These are phyloP conservation scores for Adineta ricciae DNA, from an alignment of 2,888 invertebrate species.

Conservation along the genomic window DNA sequence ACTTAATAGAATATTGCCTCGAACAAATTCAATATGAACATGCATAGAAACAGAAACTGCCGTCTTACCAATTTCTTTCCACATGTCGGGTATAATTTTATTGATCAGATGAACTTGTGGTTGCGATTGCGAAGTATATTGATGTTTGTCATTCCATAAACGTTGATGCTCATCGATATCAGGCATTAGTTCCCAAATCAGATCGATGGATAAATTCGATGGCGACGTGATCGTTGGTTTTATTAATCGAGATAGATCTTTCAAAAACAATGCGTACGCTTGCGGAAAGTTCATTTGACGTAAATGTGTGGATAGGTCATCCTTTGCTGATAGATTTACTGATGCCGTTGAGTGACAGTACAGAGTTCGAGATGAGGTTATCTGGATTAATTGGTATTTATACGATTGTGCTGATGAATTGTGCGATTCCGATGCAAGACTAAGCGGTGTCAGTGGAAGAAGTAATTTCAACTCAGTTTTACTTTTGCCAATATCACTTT, in stretches of 20 bases:
- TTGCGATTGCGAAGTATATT: background rate
- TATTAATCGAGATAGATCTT: conserved; percentile 32
- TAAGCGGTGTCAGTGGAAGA: conserved; percentile 20
- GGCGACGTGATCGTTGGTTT: background rate
- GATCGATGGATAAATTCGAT: conserved; percentile 2
- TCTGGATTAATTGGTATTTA: conserved; percentile 21
- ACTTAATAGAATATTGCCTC: no score
- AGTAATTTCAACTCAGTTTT: conserved; percentile 24
- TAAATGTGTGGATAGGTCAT: conserved; percentile 14
- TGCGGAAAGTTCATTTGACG: conserved; percentile 27
- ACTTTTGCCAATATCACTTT: background rate
- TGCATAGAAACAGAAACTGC: no score
- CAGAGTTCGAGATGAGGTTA: conserved; percentile 22
- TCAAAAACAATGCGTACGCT: conserved; percentile 31
- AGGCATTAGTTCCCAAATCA: conserved; percentile 30
- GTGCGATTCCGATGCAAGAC: conserved; percentile 17
- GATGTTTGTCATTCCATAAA: background rate
- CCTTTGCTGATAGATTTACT: conserved; percentile 14
- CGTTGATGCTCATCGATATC: conserved; percentile 26
- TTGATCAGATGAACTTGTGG: background rate
- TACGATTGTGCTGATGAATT: background rate
- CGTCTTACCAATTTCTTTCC: background rate
- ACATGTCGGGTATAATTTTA: background rate
- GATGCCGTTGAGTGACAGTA: conserved; percentile 13
- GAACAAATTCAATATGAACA: no score